Evolutionary conservation across 2,797 vertebrate genomes (phyloP).

Genomic region (Parauchenoglanis ngamensis): DNA sequence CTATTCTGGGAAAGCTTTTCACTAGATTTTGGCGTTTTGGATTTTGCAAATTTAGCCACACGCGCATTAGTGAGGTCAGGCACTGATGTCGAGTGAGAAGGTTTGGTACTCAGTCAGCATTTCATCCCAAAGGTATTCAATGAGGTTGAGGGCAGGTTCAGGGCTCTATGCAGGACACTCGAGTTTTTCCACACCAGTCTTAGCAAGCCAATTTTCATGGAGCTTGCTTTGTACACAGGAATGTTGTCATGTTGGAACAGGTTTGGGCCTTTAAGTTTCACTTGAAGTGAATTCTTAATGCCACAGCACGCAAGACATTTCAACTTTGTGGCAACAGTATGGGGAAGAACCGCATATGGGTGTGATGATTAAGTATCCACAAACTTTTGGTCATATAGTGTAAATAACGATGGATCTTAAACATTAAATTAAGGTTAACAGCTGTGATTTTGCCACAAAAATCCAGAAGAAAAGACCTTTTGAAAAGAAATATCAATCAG

Average conservation of each 20-base stretch:
- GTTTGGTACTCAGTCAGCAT: neutral
- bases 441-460: neutral
- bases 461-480: neutral
- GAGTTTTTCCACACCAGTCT: neutral
- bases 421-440: neutral
- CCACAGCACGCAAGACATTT: neutral
- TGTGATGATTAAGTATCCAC: too few relatives aligned
- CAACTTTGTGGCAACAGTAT: too few relatives aligned
- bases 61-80: neutral
- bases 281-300: neutral
- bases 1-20: neutral
- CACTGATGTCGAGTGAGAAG: neutral
- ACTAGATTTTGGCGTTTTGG: neutral
- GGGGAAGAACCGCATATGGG: too few relatives aligned
- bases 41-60: neutral
- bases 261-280: neutral
- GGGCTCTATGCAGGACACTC: too few relatives aligned
- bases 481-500: neutral
- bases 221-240: neutral
- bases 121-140: neutral
- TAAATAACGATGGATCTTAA: neutral
- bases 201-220: neutral
- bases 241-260: too few relatives aligned
- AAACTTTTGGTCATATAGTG: neutral
- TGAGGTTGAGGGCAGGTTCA: neutral